phyloP scores from a whole-genome alignment of 2,113 vertebrate genomes.

The Catagonus wagneri region DNA sequence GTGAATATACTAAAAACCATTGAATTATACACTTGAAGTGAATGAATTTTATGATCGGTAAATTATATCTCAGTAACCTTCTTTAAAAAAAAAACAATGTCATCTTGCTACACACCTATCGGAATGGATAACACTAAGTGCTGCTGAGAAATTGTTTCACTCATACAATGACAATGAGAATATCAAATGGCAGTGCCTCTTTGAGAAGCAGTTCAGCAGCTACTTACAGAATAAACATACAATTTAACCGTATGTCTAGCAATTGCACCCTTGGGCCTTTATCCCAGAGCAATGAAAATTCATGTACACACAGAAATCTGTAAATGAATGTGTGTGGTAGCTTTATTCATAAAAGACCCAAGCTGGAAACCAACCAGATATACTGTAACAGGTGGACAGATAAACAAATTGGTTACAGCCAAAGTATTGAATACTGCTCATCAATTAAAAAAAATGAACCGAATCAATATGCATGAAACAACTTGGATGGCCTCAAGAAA shows the following conservation, averaged over 20 bases:
- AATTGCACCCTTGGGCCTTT: neutral
- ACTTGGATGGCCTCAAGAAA: neutral
- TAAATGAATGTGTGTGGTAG: neutral
- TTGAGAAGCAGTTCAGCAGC: neutral
- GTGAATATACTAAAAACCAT: neutral
- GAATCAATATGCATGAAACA: neutral
- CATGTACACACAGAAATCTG: neutral
- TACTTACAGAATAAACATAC: neutral
- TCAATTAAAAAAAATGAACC: neutral
- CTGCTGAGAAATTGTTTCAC: neutral
- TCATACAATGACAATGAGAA: neutral
- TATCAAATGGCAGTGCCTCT: neutral
- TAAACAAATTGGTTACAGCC: neutral
- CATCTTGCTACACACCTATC: neutral
- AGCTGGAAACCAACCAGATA: neutral
- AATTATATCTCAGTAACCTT: neutral
- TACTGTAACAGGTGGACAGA: neutral
- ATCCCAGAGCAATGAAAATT: slow-evolving; percentile 10
- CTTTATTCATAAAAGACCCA: neutral
- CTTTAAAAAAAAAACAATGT: neutral
- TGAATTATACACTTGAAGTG: neutral
- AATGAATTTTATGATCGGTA: neutral
- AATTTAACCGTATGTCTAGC: neutral
- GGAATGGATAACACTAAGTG: neutral
- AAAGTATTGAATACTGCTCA: neutral